Conservation (phyloP, 2,797 vertebrate species). For the Vipera ursinii region DNA sequence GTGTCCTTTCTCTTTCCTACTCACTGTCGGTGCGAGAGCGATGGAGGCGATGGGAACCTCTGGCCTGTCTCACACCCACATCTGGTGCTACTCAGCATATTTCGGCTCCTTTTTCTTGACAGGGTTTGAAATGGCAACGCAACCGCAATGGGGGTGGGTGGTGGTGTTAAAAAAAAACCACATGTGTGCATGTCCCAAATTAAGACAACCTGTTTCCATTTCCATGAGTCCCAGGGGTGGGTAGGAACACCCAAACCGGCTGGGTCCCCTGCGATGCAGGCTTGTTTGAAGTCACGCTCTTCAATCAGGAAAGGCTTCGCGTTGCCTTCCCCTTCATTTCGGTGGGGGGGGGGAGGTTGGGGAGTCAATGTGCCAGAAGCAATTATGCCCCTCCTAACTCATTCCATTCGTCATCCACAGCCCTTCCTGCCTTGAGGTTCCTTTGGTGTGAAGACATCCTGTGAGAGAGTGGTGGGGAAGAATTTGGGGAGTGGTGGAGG, state of each 20-base stretch:
- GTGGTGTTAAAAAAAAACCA: neutral
- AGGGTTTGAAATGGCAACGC: neutral
- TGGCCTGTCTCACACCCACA: neutral
- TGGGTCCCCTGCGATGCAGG: neutral
- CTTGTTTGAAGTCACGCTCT: neutral
- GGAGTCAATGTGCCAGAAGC: neutral
- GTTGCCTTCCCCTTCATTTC: neutral
- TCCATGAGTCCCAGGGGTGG: neutral
- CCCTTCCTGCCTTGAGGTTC: neutral
- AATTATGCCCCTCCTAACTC: neutral
- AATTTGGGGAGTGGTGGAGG: neutral
- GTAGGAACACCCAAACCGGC: neutral
- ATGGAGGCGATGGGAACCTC: neutral
- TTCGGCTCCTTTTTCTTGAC: neutral
- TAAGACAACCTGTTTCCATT: conserved; percentile 16
- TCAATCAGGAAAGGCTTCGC: neutral
- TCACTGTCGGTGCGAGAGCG: neutral
- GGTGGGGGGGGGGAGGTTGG: no score
- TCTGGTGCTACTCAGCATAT: neutral
- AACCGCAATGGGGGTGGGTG: neutral
- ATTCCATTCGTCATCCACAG: neutral
- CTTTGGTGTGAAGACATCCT: neutral
- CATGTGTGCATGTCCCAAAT: neutral
- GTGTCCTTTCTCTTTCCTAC: neutral
- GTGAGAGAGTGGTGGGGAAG: no score